Percentiles rank a stretch among this genome's conserved stretches.
Evolutionary conservation across 2,888 invertebrate genomes (phyloP).

Genomic region (Lepidochitona cinerea): DNA sequence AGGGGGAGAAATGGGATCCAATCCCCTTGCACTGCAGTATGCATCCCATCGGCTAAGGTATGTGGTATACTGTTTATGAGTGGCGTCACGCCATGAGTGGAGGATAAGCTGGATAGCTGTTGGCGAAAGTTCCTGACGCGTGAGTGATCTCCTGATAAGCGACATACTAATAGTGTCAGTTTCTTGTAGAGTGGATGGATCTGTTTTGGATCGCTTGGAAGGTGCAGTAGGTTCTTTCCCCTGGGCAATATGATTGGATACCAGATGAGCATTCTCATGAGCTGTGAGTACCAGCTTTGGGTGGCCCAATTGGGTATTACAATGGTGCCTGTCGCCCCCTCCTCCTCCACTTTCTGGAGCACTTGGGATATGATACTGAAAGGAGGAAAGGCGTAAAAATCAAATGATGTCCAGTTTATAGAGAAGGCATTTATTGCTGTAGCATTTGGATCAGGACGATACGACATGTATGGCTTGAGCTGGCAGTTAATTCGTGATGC

Average conservation of each 20-base stretch:
- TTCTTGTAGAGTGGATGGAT: conserved; percentile 1
- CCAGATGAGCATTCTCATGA: conserved; percentile 13
- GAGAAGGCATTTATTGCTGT: conserved; percentile 17
- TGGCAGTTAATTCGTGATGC: conserved; percentile 11
- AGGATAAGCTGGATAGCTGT: conserved; percentile 18
- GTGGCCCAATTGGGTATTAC: conserved; percentile 20
- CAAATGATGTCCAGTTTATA: conserved; percentile 9
- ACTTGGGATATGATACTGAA: conserved; percentile 10
- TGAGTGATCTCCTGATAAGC: conserved; percentile 4
- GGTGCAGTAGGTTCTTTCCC: no score
- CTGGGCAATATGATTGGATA: no score
- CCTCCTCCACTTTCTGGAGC: conserved; percentile 17
- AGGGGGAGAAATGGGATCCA: conserved; percentile 26
- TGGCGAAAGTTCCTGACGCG: conserved; percentile 9
- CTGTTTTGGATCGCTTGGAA: not conserved
- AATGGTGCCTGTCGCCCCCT: conserved; percentile 12
- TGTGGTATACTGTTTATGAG: conserved; percentile 27
- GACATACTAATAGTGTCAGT: conserved; percentile 16
- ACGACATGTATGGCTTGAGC: not conserved
- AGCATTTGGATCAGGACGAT: conserved; percentile 15
- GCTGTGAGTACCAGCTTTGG: conserved; percentile 18
- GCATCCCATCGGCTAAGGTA: conserved; percentile 32
- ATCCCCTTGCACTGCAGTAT: conserved; percentile 26
- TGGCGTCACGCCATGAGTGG: conserved; percentile 28
- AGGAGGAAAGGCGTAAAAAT: conserved; percentile 27